phyloP scores from a whole-genome alignment of 2,797 vertebrate species.

The Rhynchonycteris naso region DNA sequence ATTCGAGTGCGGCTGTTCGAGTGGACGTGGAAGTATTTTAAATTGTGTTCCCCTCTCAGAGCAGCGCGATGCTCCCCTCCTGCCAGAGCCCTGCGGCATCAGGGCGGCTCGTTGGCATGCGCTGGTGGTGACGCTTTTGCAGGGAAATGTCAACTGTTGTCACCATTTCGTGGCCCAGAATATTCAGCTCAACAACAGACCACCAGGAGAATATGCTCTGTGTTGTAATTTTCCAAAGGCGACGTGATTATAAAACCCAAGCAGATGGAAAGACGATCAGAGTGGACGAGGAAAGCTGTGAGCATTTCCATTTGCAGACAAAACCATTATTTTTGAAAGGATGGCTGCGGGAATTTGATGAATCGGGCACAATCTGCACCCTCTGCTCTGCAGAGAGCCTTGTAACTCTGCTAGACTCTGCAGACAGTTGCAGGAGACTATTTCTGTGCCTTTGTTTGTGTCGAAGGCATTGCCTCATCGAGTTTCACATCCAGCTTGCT shows the following conservation, averaged over 20 bases:
- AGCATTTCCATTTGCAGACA: conserved; percentile 71
- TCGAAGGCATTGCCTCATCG: conserved; percentile 37
- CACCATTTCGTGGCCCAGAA: conserved; percentile 53
- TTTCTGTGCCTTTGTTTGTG: conserved; percentile 74
- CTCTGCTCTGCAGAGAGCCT: conserved; percentile 63
- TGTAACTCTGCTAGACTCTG: conserved; percentile 60
- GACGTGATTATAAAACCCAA: conserved; percentile 51
- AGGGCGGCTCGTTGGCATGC: background rate
- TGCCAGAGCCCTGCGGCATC: background rate
- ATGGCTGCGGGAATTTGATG: conserved; percentile 64
- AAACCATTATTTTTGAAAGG: conserved; percentile 73
- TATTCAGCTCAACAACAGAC: conserved; percentile 61
- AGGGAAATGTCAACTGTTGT: conserved; percentile 61
- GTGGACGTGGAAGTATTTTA: background rate
- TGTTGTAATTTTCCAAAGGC: conserved; percentile 72
- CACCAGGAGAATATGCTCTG: conserved; percentile 73
- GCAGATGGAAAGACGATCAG: conserved; percentile 72
- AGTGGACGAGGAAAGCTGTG: conserved; percentile 63
- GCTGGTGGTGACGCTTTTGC: background rate
- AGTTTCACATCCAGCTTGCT: conserved; percentile 64
- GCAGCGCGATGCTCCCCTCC: background rate
- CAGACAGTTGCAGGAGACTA: conserved; percentile 58
- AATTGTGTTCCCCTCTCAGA: background rate
- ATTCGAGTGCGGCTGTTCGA: background rate
- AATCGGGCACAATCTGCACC: conserved; percentile 58